Evolutionary conservation across 2,888 invertebrate species (phyloP).

Genomic region (Drosophila stalkeri): DNA sequence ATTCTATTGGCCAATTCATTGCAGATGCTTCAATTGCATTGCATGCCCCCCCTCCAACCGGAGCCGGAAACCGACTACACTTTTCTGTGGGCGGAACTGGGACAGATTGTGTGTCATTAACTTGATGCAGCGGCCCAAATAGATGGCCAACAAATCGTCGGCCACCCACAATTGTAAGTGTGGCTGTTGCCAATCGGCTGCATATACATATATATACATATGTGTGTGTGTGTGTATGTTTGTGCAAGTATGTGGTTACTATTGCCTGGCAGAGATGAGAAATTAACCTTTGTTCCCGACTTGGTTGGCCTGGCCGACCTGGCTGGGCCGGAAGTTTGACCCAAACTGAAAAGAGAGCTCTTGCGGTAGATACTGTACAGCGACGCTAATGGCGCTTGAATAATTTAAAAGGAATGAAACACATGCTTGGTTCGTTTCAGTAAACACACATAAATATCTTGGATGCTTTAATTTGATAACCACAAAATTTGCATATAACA

Average conservation of each 20-base stretch:
- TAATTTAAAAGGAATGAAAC: constrained; percentile 55
- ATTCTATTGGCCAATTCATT: constrained; percentile 81
- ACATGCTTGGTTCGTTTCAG: constrained; percentile 9
- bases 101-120: constrained; percentile 76
- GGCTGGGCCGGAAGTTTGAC: constrained; percentile 44
- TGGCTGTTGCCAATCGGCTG: constrained; percentile 24
- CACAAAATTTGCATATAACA: constrained; percentile 10
- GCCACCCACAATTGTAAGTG: constrained; percentile 48
- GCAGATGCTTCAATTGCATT: constrained; percentile 69
- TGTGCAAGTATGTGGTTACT: constrained; percentile 35
- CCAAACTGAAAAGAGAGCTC: constrained; percentile 64
- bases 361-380: constrained; percentile 57
- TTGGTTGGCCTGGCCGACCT: constrained; percentile 38
- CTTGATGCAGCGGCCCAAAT: constrained; percentile 55
- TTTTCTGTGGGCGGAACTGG: constrained; percentile 34
- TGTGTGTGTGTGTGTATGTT: background rate
- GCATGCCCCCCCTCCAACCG: background rate
- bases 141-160: constrained; percentile 28
- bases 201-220: background rate
- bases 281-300: constrained; percentile 63
- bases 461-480: constrained; percentile 11
- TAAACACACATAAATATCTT: constrained; percentile 14
- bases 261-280: constrained; percentile 32
- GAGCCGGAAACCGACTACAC: constrained; percentile 37
- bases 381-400: constrained; percentile 62